These are phyloP conservation scores for Mus pahari DNA, from an alignment of 2,113 vertebrate species.

Conservation along the genomic window DNA sequence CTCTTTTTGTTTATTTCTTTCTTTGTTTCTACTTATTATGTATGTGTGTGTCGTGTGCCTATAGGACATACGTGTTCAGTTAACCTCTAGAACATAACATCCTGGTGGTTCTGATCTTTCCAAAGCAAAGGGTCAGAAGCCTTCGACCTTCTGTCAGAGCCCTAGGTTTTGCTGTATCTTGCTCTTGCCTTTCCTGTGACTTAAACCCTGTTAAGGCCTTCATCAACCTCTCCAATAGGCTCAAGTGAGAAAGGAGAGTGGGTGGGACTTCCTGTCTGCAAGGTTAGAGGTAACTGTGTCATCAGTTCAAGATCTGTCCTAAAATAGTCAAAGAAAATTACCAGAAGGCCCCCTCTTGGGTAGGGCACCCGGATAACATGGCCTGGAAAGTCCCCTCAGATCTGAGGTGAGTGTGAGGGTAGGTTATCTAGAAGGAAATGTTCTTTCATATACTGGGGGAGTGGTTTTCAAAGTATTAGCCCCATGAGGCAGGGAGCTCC, in stretches of 20 bases:
- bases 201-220: neutral
- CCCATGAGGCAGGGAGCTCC: neutral
- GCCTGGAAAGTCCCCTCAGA: slow-evolving; percentile 56
- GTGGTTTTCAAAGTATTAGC: neutral
- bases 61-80: too few species aligned
- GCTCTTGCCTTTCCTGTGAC: neutral
- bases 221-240: neutral
- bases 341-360: neutral
- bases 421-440: slow-evolving; percentile 1
- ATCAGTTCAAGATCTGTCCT: neutral
- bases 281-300: slow-evolving; percentile 6
- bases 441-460: neutral
- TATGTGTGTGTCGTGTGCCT: too few species aligned
- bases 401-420: neutral
- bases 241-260: neutral
- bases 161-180: neutral
- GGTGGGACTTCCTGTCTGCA: neutral
- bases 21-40: too few species aligned
- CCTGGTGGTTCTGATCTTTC: neutral
- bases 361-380: neutral
- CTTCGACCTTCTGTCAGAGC: neutral
- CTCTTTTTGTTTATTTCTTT: too few species aligned
- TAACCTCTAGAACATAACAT: too few species aligned
- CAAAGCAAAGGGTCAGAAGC: neutral
- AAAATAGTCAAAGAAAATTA: slow-evolving; percentile 43